Conservation (phyloP, 2,797 vertebrate genomes). For the Sebastes cheni region DNA sequence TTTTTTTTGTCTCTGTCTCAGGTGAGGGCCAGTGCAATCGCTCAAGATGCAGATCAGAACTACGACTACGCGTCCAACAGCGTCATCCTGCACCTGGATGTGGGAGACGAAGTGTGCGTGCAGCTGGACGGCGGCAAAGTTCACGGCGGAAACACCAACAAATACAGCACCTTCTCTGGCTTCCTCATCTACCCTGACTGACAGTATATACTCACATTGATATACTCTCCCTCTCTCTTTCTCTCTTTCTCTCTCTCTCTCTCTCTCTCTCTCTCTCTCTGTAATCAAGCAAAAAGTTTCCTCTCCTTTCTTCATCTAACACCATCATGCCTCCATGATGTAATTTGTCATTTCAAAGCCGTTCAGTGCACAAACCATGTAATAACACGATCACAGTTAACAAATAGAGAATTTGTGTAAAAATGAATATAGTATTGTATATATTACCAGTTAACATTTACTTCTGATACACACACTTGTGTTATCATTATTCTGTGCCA, state of each 20-base stretch:
- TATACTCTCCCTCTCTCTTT: neutral
- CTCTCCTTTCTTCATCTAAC: constrained; percentile 47
- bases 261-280: neutral
- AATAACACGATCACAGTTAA: constrained; percentile 46
- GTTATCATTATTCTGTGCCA: constrained; percentile 52
- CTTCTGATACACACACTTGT: constrained; percentile 51
- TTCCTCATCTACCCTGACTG: constrained; percentile 96
- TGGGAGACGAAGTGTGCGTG: constrained; percentile 93
- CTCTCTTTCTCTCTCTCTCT: neutral
- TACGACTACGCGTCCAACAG: constrained; percentile 97
- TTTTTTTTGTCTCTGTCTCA: constrained; percentile 48
- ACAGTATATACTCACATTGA: constrained; percentile 49
- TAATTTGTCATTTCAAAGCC: constrained; percentile 34
- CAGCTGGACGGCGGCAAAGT: constrained; percentile 95
- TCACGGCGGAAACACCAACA: constrained; percentile 95
- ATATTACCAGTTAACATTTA: constrained; percentile 57
- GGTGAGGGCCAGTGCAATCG: constrained; percentile 95
- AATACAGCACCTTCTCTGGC: constrained; percentile 97
- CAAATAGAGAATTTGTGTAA: constrained; percentile 45
- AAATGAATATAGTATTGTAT: constrained; percentile 65
- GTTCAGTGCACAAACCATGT: constrained; percentile 19
- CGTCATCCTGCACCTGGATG: constrained; percentile 94
- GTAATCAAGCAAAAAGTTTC: constrained; percentile 49
- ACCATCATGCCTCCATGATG: constrained; percentile 19
- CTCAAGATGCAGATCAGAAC: constrained; percentile 96